A percentile compares a stretch with the other conserved stretches of the same genome.
phyloP scores from a whole-genome alignment of 2,797 vertebrate genomes.

The Carduelis carduelis region DNA sequence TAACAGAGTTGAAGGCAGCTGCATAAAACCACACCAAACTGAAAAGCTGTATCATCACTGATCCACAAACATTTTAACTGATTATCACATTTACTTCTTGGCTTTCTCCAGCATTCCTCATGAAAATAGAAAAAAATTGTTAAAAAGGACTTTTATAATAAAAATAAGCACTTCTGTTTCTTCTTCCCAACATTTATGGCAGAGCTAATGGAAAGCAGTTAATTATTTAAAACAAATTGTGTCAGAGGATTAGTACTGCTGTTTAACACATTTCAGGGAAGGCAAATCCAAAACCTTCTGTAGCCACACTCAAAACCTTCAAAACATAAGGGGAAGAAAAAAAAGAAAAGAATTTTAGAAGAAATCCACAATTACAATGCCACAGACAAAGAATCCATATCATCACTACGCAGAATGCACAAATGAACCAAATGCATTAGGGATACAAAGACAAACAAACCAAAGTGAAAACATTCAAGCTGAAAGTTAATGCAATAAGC shows the following conservation, averaged over 20 bases:
- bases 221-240: not conserved
- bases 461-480: conserved; percentile 70
- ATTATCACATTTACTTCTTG: not conserved
- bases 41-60: not conserved
- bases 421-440: conserved; percentile 65
- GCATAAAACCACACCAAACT: not conserved
- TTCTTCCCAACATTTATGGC: not conserved
- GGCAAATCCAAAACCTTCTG: conserved; percentile 27
- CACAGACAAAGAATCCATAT: conserved; percentile 62
- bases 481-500: conserved; percentile 72
- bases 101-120: not conserved
- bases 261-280: not conserved
- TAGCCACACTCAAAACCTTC: conserved; percentile 35
- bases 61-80: not conserved
- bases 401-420: conserved; percentile 51
- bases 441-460: conserved; percentile 68
- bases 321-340: not conserved
- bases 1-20: not conserved
- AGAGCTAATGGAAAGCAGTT: conserved; percentile 13
- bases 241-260: not conserved
- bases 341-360: conserved; percentile 57
- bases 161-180: not conserved
- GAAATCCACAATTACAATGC: conserved; percentile 64
- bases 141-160: not conserved
- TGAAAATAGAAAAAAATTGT: not conserved